phyloP scores from a whole-genome alignment of 2,113 vertebrate genomes.

The Antechinus stuartii region DNA sequence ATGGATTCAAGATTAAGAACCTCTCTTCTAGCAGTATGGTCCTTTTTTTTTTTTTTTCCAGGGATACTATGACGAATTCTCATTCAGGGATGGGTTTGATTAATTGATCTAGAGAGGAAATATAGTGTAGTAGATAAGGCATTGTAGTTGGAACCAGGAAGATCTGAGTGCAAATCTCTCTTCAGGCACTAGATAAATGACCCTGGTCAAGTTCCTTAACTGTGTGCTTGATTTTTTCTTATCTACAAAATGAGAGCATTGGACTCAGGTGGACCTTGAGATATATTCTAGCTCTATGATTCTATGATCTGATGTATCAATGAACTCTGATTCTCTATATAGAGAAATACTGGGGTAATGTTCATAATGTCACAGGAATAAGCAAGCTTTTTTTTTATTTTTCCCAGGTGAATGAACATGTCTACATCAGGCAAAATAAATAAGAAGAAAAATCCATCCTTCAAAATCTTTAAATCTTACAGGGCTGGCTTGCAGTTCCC shows the following conservation, averaged over 20 bases:
- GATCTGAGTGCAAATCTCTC: not conserved
- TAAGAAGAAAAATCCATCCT: not conserved
- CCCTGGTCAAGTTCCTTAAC: not conserved
- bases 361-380: not conserved
- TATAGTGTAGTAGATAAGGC: not conserved
- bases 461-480: conserved; percentile 63
- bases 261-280: not conserved
- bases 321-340: not conserved
- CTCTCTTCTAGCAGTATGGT: not conserved
- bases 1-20: not conserved
- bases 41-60: not conserved
- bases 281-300: not conserved
- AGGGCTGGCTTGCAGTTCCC: conserved; percentile 87
- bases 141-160: not conserved
- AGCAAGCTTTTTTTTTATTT: not conserved
- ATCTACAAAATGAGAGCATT: not conserved
- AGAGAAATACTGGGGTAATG: not conserved
- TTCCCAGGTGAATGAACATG: conserved; percentile 73
- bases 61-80: not conserved
- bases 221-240: not conserved
- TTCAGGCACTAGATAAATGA: not conserved
- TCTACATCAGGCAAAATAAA: conserved; percentile 85
- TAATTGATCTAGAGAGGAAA: not conserved
- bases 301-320: not conserved
- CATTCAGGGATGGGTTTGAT: not conserved